phyloP scores from a whole-genome alignment of 1,140 invertebrate genomes.

The Himalopsyche phryganea region DNA sequence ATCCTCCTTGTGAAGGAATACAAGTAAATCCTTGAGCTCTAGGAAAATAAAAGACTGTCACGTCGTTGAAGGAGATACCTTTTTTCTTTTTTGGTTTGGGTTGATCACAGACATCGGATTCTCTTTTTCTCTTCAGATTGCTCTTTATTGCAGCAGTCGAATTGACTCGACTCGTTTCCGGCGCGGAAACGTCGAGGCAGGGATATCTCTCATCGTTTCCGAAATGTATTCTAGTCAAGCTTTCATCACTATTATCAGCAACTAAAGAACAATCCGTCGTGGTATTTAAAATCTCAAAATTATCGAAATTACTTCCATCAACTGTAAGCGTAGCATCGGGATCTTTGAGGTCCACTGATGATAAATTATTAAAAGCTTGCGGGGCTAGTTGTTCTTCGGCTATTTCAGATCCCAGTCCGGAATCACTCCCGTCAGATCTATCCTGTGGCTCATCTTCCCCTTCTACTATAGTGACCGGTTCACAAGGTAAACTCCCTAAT shows the following conservation, averaged over 20 bases:
- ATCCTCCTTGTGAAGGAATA: constrained; percentile 94
- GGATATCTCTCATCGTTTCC: constrained; percentile 39
- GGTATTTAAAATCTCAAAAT: constrained; percentile 32
- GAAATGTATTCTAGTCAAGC: neutral
- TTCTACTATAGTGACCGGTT: constrained; percentile 39
- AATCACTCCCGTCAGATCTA: constrained; percentile 76
- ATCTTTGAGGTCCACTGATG: constrained; percentile 1
- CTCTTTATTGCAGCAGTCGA: constrained; percentile 36
- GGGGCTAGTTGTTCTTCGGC: constrained; percentile 45
- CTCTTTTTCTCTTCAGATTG: constrained; percentile 37
- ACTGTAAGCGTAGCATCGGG: constrained; percentile 5
- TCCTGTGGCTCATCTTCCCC: constrained; percentile 49
- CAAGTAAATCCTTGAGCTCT: constrained; percentile 95
- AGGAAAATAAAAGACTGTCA: constrained; percentile 94
- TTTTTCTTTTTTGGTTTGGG: constrained; percentile 64
- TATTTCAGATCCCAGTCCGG: constrained; percentile 67
- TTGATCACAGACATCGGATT: constrained; percentile 36
- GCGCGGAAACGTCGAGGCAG: neutral
- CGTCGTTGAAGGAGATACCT: constrained; percentile 83
- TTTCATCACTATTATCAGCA: too few relatives aligned
- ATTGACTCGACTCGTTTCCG: neutral
- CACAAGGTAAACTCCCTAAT: constrained; percentile 47
- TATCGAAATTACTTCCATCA: constrained; percentile 33
- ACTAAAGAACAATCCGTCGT: constrained; percentile 13
- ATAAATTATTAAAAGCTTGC: constrained; percentile 21